phyloP scores from a whole-genome alignment of 2,113 vertebrate genomes.

The Caracal caracal region DNA sequence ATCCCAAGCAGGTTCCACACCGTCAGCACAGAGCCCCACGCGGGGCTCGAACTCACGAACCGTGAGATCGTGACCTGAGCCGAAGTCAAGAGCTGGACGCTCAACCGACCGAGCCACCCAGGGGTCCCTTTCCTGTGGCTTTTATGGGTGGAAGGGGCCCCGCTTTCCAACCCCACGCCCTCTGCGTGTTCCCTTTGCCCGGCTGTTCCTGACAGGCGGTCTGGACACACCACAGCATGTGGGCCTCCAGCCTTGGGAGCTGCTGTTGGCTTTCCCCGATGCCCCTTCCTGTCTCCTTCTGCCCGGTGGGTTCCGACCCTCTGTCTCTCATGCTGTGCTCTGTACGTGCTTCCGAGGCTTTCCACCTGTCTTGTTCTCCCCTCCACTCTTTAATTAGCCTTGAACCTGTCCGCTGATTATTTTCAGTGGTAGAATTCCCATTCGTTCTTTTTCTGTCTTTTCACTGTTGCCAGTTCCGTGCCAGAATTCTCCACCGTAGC shows the following conservation, averaged over 20 bases:
- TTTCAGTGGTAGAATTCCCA: neutral
- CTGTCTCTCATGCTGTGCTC: neutral
- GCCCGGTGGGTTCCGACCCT: rapidly evolving
- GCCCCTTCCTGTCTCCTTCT: neutral
- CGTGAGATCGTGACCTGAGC: too few species aligned
- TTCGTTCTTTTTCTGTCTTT: neutral
- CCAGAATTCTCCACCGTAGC: neutral
- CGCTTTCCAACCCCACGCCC: rapidly evolving
- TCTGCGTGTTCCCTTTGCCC: rapidly evolving
- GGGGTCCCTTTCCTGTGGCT: too few species aligned
- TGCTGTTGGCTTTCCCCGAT: neutral
- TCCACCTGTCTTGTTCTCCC: neutral
- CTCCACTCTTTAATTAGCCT: neutral
- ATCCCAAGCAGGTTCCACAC: too few species aligned
- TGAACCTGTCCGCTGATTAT: rapidly evolving
- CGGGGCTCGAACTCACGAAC: too few species aligned
- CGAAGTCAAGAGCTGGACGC: too few species aligned
- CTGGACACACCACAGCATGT: rapidly evolving
- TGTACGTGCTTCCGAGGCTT: neutral
- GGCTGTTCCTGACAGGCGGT: rapidly evolving
- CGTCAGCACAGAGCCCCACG: too few species aligned
- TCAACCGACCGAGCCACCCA: too few species aligned
- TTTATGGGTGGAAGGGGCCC: rapidly evolving
- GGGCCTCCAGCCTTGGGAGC: neutral
- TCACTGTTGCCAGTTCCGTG: neutral